Percentiles rank a stretch among this genome's conserved stretches.
phyloP scores from a whole-genome alignment of 2,113 vertebrate species.

The Centrocercus urophasianus region DNA sequence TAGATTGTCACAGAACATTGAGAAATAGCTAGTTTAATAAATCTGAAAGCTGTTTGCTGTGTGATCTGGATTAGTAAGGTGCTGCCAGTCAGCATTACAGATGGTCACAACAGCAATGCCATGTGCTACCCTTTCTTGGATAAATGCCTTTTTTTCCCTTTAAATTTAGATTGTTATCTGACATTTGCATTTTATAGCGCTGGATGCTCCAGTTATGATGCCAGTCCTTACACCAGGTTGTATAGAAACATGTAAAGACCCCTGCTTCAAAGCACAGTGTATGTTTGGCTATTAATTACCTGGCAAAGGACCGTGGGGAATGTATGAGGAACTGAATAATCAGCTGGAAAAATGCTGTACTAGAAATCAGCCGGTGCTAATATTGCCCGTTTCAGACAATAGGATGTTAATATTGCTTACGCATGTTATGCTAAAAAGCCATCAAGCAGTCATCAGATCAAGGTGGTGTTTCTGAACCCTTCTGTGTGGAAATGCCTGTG shows the following conservation, averaged over 20 bases:
- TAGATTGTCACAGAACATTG: neutral
- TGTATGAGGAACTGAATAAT: neutral
- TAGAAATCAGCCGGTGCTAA: neutral
- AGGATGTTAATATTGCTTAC: neutral
- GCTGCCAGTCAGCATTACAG: neutral
- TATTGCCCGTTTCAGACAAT: neutral
- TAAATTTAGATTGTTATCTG: neutral
- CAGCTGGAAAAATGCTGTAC: neutral
- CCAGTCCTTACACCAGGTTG: neutral
- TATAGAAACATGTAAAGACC: neutral
- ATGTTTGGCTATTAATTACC: constrained; percentile 2
- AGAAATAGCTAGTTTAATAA: neutral
- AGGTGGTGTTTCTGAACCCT: neutral
- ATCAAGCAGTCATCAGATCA: rapidly evolving
- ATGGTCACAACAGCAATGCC: neutral
- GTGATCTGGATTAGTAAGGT: neutral
- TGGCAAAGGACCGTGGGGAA: neutral
- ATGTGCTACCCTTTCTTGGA: neutral
- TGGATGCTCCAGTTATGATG: neutral
- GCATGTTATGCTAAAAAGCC: neutral
- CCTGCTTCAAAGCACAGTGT: neutral
- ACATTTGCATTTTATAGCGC: neutral
- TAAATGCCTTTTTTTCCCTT: neutral
- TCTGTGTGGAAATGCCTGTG: rapidly evolving
- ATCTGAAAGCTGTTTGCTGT: neutral